Base-by-base conservation (phyloP, 2,797 vertebrate genomes). In the Heteromormyrus szaboi region DNA sequence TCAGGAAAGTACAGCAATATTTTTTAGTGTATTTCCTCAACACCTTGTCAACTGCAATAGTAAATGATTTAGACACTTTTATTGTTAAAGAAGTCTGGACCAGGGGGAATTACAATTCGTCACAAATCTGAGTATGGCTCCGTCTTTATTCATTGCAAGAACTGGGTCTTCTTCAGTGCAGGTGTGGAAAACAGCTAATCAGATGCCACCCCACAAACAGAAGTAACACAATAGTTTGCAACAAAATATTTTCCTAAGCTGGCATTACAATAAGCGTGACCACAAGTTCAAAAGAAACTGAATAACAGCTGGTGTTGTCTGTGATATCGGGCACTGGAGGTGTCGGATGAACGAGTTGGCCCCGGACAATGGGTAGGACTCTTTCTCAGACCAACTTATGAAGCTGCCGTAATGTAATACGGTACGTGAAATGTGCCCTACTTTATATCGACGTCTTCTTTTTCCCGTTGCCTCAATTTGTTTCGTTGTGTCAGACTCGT, bases 391-490 rank as follows among this genome's bases (percentile, higher is more conserved):
- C 50, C 86, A 88, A 22, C 9, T 88, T 85, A 85, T 56, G 88
- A 85, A 7, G 8, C 41, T 88, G 51, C 44, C 89, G 85, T 84
- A 65, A 92, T 68, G 9, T 87, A 86, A 89, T 62, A 86, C 29
- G 37, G 5, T 44, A 89, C 86, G 76, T 89, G 2, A 89, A 68
- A 89, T 91, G 83, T 91, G 87, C 9, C 91, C 91, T 89, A 91
- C 46, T 90, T 91, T 65, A 85, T 85, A 62, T 85, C n/a, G 3
- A 65, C 68, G 37, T 11, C 25, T 46, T 22, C 29, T 51, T 51
- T 85, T 51, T 51, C 44, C 22, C 22, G 11, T 17, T 29, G 44
- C 37, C 41, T n/a, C 76, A 8, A 46, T 46, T 46, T 51, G 81
- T 29, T 48, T 22, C 19, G 41, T 12, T 83, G 79, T 72, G 46